phyloP scores from a whole-genome alignment of 2,888 invertebrate genomes.

The Abrostola tripartita region DNA sequence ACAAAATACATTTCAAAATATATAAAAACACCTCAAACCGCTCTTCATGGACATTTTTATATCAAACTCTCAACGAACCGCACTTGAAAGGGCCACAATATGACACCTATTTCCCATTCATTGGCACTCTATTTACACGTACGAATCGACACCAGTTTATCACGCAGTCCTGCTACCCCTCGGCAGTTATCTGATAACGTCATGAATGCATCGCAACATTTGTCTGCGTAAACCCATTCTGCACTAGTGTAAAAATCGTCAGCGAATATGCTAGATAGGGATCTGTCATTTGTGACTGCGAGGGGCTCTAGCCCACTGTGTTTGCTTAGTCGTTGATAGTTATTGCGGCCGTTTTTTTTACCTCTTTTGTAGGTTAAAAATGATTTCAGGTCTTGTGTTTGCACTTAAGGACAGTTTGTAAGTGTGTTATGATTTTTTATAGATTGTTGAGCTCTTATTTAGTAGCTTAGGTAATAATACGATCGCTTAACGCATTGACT shows the following conservation, averaged over 20 bases:
- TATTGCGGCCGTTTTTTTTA: slow-evolving; percentile 41
- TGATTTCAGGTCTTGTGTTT: slow-evolving; percentile 26
- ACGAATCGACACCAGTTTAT: slow-evolving; percentile 85
- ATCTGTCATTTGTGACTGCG: slow-evolving; percentile 80
- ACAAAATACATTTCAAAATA: not conserved
- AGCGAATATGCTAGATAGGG: slow-evolving; percentile 84
- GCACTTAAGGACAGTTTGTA: slow-evolving; percentile 13
- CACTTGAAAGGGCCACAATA: slow-evolving; percentile 72
- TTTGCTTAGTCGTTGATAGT: slow-evolving; percentile 55
- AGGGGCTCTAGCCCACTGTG: slow-evolving; percentile 65
- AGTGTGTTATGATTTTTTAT: not conserved
- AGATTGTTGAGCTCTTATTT: not conserved
- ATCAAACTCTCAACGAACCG: slow-evolving; percentile 53
- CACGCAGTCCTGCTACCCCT: slow-evolving; percentile 82
- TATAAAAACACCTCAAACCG: slow-evolving; percentile 29
- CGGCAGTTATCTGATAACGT: slow-evolving; percentile 84
- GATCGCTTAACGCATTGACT: not conserved
- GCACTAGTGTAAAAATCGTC: slow-evolving; percentile 87
- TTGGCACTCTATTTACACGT: slow-evolving; percentile 80
- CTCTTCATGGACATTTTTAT: slow-evolving; percentile 34
- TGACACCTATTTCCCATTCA: slow-evolving; percentile 83
- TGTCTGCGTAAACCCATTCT: slow-evolving; percentile 83
- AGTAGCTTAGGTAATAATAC: not conserved
- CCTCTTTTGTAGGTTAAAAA: slow-evolving; percentile 38
- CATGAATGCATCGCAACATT: slow-evolving; percentile 83